These are phyloP conservation scores for Penaeus chinensis DNA, from an alignment of 1,140 invertebrate genomes.

Conservation along the genomic window DNA sequence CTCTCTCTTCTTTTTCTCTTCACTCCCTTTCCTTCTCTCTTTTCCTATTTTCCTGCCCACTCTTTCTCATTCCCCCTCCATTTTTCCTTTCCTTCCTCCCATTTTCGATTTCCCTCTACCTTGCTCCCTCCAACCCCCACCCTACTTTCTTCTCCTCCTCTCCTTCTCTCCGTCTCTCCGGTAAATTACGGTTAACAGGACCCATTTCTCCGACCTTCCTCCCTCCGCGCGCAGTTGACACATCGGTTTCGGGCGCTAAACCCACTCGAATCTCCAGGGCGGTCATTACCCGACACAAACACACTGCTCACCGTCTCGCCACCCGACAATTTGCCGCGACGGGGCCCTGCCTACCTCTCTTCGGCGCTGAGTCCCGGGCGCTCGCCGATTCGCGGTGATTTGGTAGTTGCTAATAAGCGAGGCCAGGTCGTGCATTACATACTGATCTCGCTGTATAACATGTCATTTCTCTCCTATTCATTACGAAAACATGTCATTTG, in stretches of 20 bases:
- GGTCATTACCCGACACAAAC: conserved; percentile 44
- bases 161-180: not conserved
- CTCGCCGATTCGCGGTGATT: conserved; percentile 30
- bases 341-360: not conserved
- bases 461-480: conserved; percentile 59
- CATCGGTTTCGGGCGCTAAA: conserved; percentile 15
- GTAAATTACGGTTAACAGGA: too few species aligned
- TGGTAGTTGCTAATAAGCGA: conserved; percentile 52
- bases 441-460: conserved; percentile 40
- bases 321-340: conserved; percentile 39
- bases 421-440: conserved; percentile 30
- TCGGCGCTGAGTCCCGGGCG: conserved; percentile 22
- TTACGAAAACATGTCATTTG: conserved; percentile 57
- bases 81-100: not conserved
- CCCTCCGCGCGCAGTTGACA: too few species aligned
- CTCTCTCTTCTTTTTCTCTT: not conserved
- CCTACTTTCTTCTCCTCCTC: too few species aligned
- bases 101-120: not conserved
- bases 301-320: conserved; percentile 25
- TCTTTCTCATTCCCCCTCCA: not conserved
- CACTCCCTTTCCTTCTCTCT: not conserved
- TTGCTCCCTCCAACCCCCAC: too few species aligned
- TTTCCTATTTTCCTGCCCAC: not conserved
- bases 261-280: conserved; percentile 27
- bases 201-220: too few species aligned